These are phyloP conservation scores for Platalea minor DNA, from an alignment of 2,797 vertebrate genomes.

Conservation along the genomic window DNA sequence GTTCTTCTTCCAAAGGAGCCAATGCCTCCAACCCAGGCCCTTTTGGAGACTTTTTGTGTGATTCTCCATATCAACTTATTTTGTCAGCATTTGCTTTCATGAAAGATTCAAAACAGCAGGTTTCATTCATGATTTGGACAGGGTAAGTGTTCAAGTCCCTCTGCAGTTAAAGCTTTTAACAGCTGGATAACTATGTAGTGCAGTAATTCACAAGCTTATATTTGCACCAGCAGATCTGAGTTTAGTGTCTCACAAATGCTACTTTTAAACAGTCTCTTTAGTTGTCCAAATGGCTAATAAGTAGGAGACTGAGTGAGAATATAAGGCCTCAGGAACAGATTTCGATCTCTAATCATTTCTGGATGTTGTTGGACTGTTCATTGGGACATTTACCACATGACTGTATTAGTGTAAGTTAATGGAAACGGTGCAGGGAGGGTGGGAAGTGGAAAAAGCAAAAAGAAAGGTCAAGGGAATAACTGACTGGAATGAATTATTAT, in stretches of 20 bases:
- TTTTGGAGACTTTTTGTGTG: slow-evolving; percentile 91
- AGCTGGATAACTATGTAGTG: neutral
- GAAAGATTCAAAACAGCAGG: slow-evolving; percentile 76
- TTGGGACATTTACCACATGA: neutral
- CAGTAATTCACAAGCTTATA: neutral
- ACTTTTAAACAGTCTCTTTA: neutral
- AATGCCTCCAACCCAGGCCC: slow-evolving; percentile 84
- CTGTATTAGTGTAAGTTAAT: neutral
- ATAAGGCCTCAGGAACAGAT: neutral
- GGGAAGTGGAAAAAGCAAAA: neutral
- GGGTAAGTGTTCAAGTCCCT: slow-evolving; percentile 75
- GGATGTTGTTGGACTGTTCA: neutral
- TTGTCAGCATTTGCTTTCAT: slow-evolving; percentile 89
- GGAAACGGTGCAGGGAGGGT: neutral
- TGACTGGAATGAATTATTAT: neutral
- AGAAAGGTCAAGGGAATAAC: neutral
- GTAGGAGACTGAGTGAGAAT: neutral
- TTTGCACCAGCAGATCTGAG: neutral
- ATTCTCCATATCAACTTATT: slow-evolving; percentile 93
- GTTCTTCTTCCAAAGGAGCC: slow-evolving; percentile 89
- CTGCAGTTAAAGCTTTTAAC: neutral
- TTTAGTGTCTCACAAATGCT: neutral
- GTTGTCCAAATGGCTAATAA: neutral
- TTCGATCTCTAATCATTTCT: neutral
- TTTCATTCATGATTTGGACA: slow-evolving; percentile 95